Base-by-base conservation (phyloP, 2,888 invertebrate species). In the Molanna angustata region DNA sequence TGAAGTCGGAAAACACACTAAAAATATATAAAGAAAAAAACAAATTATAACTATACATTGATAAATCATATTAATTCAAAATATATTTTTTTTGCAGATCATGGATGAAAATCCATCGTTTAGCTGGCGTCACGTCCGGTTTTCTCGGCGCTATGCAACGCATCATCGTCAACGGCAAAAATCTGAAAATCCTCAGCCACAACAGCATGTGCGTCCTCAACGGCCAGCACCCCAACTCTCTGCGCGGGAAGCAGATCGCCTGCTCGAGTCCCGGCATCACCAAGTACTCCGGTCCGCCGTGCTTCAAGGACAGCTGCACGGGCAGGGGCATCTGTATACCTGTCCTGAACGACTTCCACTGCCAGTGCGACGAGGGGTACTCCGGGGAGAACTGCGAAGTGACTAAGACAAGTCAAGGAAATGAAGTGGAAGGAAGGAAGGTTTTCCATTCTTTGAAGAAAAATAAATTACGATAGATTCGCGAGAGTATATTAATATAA, bases 81-180 rank as follows among this genome's bases (percentile, higher is more conserved):
- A 31, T 18, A 18, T 9, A 19, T 17, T 17, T 20, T 33, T 1
- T 18, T 60, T 62, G 27, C 66, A 86, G 86, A 61, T 79, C 82
- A 51, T 83, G 83, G 78, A 74, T 83, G 62, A 84, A 85, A 64
- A 79, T 85, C 47, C 85, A 86, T 70, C 80, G 80, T 63, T 73
- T 84, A 66, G 82, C 83, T 41, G 85, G 83, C 54, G 82, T 83
- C 63, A 80, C 80, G 64, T 83, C 83, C 65, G 89, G 90, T 64
- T 86, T 93, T 64, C 80, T 83, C 65, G 94, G 94, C 50, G 89
- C 90, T n/a, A 81, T 94, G 64, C 93, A 93, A 76, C 82, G 88
- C 69, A 80, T 94, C 62, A 80, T 86, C 65, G 79, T 91, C 54
- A 90, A 91, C 69, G 91, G 90, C 16, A 71, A 65, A 58, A 72